A percentile compares a stretch with the other conserved stretches of the same genome.
phyloP scores from a whole-genome alignment of 2,113 vertebrate genomes.

The Lasiurus cinereus region DNA sequence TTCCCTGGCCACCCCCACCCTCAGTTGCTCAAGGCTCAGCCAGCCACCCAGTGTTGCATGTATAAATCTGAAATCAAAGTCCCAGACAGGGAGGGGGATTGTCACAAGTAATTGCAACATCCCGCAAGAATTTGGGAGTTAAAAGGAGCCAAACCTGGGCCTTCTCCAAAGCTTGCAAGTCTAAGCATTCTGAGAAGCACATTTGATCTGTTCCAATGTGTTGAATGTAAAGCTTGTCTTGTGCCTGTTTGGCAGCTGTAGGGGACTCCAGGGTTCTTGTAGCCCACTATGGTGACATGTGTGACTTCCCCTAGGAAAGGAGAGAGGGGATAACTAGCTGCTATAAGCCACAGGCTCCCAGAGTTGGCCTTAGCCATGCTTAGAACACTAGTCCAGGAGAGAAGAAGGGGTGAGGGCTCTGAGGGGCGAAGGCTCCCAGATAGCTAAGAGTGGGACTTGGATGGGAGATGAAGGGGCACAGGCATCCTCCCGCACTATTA shows the following conservation, averaged over 20 bases:
- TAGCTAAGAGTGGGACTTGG: not conserved
- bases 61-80: conserved; percentile 82
- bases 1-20: not conserved
- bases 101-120: conserved; percentile 84
- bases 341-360: not conserved
- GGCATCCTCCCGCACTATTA: not conserved
- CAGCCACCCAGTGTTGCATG: conserved; percentile 69
- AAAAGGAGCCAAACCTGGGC: conserved; percentile 79
- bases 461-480: not conserved
- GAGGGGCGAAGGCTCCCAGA: not conserved
- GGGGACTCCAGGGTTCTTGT: conserved; percentile 12
- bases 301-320: not conserved
- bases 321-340: conserved; percentile 13
- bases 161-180: conserved; percentile 74
- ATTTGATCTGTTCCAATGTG: conserved; percentile 61
- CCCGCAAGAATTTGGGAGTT: conserved; percentile 80
- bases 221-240: conserved; percentile 70
- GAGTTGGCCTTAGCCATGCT: not conserved
- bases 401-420: not conserved
- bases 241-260: conserved; percentile 35
- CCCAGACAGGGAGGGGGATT: conserved; percentile 70
- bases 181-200: conserved; percentile 74
- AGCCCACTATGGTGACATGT: not conserved
- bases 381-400: not conserved
- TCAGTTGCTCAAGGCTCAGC: conserved; percentile 60